These are phyloP conservation scores for Myiotriccus ornatus DNA, from an alignment of 2,797 vertebrate genomes.

Conservation along the genomic window DNA sequence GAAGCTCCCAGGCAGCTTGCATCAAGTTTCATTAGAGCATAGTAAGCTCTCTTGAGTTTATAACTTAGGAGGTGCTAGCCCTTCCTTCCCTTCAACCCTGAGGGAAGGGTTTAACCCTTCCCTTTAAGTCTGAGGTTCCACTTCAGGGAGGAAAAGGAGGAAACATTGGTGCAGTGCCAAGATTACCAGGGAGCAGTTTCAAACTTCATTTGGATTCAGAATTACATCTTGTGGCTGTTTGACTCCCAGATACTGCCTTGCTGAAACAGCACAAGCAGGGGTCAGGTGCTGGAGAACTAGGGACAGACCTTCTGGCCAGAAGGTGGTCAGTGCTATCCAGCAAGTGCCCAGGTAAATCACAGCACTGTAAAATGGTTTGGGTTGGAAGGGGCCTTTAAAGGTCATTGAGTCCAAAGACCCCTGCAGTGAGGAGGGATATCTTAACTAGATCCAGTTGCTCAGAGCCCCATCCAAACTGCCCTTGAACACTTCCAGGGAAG, in stretches of 20 bases:
- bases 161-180: neutral
- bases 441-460: neutral
- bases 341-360: neutral
- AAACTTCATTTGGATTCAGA: neutral
- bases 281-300: neutral
- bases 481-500: neutral
- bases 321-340: neutral
- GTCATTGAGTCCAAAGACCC: neutral
- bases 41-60: neutral
- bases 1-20: neutral
- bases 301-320: fast-evolving
- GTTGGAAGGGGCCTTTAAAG: neutral
- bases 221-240: neutral
- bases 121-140: neutral
- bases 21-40: neutral
- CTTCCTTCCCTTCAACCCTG: neutral
- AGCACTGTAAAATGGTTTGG: fast-evolving
- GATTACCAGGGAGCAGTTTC: neutral
- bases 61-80: neutral
- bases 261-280: neutral
- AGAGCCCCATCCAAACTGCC: neutral
- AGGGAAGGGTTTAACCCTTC: neutral
- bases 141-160: neutral
- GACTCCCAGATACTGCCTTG: neutral
- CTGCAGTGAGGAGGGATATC: neutral